Evolutionary conservation across 2,797 vertebrate species (phyloP).

Genomic region (Gambelia wislizenii): DNA sequence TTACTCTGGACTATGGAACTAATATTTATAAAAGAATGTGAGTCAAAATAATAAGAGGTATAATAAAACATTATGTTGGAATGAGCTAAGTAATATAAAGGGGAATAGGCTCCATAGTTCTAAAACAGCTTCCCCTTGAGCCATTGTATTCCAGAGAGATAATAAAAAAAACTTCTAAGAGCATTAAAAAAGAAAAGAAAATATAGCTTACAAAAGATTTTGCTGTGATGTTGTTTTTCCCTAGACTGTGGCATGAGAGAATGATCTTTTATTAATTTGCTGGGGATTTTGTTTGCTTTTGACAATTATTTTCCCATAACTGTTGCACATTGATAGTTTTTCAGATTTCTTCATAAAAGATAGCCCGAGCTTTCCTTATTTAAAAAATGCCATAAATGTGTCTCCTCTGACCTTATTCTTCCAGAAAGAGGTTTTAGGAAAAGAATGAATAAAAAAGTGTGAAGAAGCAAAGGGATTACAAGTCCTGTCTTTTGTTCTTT

Average conservation of each 20-base stretch:
- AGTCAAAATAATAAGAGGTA: background rate
- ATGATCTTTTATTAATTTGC: conserved; percentile 2
- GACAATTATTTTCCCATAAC: accelerated
- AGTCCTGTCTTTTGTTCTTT: background rate
- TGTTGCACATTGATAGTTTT: conserved; percentile 28
- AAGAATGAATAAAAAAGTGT: background rate
- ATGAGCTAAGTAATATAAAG: background rate
- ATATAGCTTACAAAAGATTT: background rate
- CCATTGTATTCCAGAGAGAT: background rate
- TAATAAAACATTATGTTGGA: background rate
- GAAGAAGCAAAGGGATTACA: background rate
- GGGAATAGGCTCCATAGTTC: background rate
- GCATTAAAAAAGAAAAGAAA: background rate
- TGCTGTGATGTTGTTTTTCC: background rate
- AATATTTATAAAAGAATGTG: background rate
- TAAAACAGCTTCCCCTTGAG: background rate
- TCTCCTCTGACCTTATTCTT: background rate
- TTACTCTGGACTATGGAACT: background rate
- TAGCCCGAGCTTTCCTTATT: background rate
- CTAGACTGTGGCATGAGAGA: accelerated
- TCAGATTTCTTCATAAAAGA: background rate
- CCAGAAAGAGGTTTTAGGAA: background rate
- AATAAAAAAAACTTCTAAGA: background rate
- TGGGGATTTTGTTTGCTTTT: background rate
- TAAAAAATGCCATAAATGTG: background rate